Conservation (phyloP, 2,113 vertebrate species). For the Edolisoma coerulescens region DNA sequence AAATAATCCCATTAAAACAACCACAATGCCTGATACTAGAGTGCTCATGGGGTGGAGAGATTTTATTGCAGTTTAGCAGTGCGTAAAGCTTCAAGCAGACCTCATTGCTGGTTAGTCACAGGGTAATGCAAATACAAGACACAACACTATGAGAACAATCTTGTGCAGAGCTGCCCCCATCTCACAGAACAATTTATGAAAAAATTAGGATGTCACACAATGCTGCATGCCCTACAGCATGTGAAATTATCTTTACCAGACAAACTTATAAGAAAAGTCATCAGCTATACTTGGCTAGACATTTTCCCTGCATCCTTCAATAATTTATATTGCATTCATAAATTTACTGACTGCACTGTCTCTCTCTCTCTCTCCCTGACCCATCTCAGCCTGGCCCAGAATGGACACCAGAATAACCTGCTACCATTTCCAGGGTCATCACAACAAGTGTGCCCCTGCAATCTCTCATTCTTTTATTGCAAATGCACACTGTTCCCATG, state of each 20-base stretch:
- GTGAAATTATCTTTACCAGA: neutral
- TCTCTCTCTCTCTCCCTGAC: neutral
- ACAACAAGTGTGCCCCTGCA: neutral
- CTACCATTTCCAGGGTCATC: neutral
- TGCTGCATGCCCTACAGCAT: neutral
- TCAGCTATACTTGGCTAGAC: neutral
- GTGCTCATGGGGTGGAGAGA: fast-evolving
- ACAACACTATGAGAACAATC: neutral
- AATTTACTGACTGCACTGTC: neutral
- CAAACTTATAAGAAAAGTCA: neutral
- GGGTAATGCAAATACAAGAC: constrained; percentile 11
- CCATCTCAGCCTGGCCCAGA: neutral
- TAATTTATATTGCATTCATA: neutral
- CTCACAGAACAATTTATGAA: neutral
- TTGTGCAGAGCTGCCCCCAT: neutral
- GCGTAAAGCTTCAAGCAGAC: neutral
- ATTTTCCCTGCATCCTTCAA: neutral
- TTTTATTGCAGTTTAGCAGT: neutral
- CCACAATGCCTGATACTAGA: neutral
- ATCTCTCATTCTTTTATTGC: neutral
- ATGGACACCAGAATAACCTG: neutral
- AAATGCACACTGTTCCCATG: neutral
- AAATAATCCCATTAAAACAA: neutral
- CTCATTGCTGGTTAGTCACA: neutral
- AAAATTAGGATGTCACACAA: neutral